phyloP scores from a whole-genome alignment of 2,113 vertebrate genomes.

The Paradoxurus hermaphroditus region DNA sequence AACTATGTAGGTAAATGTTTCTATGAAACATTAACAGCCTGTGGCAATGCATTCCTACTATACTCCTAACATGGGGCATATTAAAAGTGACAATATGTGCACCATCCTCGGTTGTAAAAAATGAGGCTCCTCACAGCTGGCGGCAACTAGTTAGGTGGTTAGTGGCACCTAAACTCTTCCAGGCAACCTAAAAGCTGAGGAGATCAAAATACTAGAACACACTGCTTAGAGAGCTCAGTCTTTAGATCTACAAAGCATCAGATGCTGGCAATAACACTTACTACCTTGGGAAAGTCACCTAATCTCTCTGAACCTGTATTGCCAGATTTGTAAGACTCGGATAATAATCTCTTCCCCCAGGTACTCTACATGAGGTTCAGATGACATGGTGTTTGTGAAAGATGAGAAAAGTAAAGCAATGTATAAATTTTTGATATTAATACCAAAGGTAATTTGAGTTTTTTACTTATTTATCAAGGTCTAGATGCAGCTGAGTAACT shows the following conservation, averaged over 20 bases:
- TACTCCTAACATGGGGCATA: neutral
- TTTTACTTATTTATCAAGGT: slow-evolving; percentile 9
- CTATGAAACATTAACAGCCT: neutral
- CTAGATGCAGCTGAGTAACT: neutral
- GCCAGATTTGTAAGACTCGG: neutral
- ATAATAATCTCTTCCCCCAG: neutral
- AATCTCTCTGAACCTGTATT: neutral
- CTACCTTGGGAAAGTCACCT: neutral
- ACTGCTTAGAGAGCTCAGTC: neutral
- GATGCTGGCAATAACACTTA: neutral
- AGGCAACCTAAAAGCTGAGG: neutral
- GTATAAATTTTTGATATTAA: neutral
- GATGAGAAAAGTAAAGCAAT: neutral
- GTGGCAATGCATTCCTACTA: neutral
- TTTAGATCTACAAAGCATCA: neutral
- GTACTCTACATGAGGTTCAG: neutral
- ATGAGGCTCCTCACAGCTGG: neutral
- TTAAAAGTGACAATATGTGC: neutral
- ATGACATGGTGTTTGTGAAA: neutral
- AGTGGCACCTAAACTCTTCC: neutral
- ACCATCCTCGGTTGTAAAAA: neutral
- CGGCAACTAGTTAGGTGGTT: neutral
- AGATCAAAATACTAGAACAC: neutral
- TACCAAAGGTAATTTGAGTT: neutral
- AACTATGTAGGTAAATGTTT: neutral